Evolutionary conservation across 2,113 vertebrate species (phyloP).

Genomic region (Engystomops pustulosus): DNA sequence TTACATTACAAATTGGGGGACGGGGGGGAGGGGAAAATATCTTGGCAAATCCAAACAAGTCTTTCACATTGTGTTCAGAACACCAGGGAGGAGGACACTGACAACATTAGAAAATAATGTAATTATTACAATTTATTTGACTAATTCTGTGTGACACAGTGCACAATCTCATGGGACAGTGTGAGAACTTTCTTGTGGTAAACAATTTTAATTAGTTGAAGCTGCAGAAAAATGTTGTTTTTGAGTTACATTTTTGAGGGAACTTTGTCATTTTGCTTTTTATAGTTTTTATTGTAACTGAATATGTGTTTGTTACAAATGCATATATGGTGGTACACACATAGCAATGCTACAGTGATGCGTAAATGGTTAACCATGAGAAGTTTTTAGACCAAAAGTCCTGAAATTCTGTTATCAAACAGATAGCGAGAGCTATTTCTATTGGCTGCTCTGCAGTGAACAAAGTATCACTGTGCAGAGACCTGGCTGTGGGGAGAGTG

Average conservation of each 20-base stretch:
- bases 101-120: background rate
- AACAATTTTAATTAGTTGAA: background rate
- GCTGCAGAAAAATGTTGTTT: background rate
- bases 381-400: too few species aligned
- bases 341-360: too few species aligned
- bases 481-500: too few species aligned
- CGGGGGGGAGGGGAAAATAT: background rate
- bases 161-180: background rate
- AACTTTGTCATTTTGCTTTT: too few species aligned
- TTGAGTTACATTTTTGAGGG: background rate
- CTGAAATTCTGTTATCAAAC: too few species aligned
- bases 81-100: background rate
- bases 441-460: too few species aligned
- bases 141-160: background rate
- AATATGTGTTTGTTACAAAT: background rate
- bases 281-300: background rate
- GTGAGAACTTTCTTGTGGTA: background rate
- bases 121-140: background rate
- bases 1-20: background rate
- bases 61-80: constrained; percentile 4
- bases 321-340: too few species aligned
- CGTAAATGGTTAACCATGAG: too few species aligned
- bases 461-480: too few species aligned
- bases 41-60: background rate
- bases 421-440: too few species aligned